Conservation (phyloP, 2,888 invertebrate genomes). For the Eretmocerus hayati region DNA sequence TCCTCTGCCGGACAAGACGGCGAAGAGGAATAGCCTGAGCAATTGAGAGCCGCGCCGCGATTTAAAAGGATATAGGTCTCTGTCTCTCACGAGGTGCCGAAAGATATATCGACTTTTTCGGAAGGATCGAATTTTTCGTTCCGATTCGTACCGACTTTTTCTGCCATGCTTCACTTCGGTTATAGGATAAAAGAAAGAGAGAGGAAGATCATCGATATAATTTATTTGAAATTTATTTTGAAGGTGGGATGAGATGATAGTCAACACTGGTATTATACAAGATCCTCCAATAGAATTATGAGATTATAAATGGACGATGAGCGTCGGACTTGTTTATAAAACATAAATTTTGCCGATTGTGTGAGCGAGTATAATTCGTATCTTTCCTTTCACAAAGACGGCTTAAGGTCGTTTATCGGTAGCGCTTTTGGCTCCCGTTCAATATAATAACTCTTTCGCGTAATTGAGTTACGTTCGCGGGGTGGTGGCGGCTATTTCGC, state of each 20-base stretch:
- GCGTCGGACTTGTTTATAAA: slow-evolving; percentile 24
- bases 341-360: slow-evolving; percentile 15
- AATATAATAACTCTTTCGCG: not conserved
- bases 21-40: slow-evolving; percentile 4
- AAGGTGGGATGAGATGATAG: too few relatives aligned
- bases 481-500: not conserved
- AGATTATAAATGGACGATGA: slow-evolving; percentile 25
- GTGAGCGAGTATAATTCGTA: not conserved
- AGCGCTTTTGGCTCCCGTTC: too few relatives aligned
- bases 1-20: not conserved
- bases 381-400: too few relatives aligned
- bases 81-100: slow-evolving; percentile 17
- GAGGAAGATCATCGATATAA: too few relatives aligned
- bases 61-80: slow-evolving; percentile 15
- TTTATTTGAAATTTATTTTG: too few relatives aligned
- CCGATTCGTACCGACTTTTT: too few relatives aligned
- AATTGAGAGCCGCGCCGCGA: slow-evolving; percentile 18
- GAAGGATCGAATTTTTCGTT: too few relatives aligned
- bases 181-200: too few relatives aligned
- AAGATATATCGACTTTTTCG: slow-evolving; percentile 23
- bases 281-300: too few relatives aligned
- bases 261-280: too few relatives aligned
- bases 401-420: too few relatives aligned
- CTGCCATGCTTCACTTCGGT: too few relatives aligned
- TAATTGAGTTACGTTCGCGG: slow-evolving; percentile 16